Evolutionary conservation across 2,113 vertebrate genomes (phyloP).

Genomic region (Calyptomena viridis): DNA sequence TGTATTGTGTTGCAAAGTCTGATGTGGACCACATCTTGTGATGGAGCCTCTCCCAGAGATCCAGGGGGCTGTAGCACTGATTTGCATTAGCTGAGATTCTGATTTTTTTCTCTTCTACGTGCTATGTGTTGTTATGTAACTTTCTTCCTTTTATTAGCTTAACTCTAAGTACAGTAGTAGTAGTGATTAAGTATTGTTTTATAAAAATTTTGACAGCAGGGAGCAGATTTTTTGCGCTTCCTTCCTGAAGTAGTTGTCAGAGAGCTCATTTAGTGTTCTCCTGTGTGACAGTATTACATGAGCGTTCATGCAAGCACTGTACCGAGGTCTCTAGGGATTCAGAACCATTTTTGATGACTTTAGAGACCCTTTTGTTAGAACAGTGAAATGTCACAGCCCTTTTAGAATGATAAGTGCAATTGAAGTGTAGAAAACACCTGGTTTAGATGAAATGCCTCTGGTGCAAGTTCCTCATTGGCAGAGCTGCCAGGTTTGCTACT

Average conservation of each 20-base stretch:
- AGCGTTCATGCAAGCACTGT: background rate
- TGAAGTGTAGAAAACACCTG: background rate
- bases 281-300: background rate
- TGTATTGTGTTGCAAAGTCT: background rate
- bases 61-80: background rate
- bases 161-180: background rate
- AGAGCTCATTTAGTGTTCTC: background rate
- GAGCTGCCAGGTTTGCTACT: background rate
- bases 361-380: constrained; percentile 17
- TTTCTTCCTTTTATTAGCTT: background rate
- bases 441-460: background rate
- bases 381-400: constrained; percentile 21
- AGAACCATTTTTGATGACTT: background rate
- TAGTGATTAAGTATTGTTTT: background rate
- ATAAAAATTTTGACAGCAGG: background rate
- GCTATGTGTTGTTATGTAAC: background rate
- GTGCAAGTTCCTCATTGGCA: background rate
- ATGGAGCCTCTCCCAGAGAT: background rate
- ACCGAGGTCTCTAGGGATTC: background rate
- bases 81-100: background rate
- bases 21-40: background rate
- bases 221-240: background rate
- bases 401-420: background rate
- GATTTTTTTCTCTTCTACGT: background rate
- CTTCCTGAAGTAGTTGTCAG: constrained; percentile 7